These are phyloP conservation scores for Papilio dardanus DNA, from an alignment of 1,140 invertebrate species.

Conservation along the genomic window DNA sequence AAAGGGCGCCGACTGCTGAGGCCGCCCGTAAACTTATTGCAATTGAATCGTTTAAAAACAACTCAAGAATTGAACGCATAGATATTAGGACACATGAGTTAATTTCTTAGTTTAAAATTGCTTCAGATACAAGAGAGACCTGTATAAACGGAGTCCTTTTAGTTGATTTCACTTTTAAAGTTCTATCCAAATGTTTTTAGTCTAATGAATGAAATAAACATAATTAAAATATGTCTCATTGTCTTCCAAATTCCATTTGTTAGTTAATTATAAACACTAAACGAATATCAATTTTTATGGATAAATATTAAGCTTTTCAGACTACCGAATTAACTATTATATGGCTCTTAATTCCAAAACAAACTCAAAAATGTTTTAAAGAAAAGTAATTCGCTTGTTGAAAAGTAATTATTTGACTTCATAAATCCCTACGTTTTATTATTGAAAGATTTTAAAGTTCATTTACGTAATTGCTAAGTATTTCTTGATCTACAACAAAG, in stretches of 20 bases:
- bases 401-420: neutral
- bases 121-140: neutral
- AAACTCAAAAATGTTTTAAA: too few species aligned
- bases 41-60: slow-evolving; percentile 16
- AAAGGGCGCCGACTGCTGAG: neutral
- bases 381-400: neutral
- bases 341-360: too few species aligned
- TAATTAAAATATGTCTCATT: too few species aligned
- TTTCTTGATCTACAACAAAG: slow-evolving; percentile 29
- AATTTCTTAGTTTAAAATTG: slow-evolving; percentile 1
- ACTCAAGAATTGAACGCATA: neutral
- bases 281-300: too few species aligned
- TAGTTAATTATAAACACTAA: too few species aligned
- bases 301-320: too few species aligned
- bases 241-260: too few species aligned
- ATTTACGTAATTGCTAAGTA: neutral
- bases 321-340: too few species aligned
- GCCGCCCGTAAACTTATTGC: neutral
- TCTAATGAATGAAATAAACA: too few species aligned
- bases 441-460: slow-evolving; percentile 16
- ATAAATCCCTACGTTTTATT: neutral
- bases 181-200: too few species aligned
- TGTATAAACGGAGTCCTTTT: neutral
- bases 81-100: neutral
- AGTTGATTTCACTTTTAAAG: too few species aligned